Conservation (phyloP, 2,888 invertebrate genomes). For the Notodonta dromedarius region DNA sequence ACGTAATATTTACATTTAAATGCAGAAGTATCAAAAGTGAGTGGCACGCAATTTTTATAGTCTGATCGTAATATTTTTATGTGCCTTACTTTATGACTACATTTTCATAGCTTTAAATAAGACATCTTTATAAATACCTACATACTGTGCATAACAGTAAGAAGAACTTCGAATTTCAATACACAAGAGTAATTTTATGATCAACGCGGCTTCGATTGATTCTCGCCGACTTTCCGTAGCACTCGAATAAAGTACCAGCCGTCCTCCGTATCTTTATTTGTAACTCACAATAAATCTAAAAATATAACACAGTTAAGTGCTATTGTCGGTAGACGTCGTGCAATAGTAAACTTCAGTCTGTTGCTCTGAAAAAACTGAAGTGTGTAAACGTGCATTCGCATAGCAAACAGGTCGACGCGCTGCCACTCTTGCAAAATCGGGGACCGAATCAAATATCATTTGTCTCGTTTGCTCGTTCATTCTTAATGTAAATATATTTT, state of each 20-base stretch:
- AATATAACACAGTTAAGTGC: conserved; percentile 27
- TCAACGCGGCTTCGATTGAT: conserved; percentile 18
- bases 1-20: conserved; percentile 44
- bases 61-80: conserved; percentile 66
- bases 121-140: conserved; percentile 32
- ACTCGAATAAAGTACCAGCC: conserved; percentile 24
- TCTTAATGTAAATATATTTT: conserved; percentile 19
- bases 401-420: conserved; percentile 26
- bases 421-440: conserved; percentile 34
- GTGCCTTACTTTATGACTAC: conserved; percentile 52
- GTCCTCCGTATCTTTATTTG: conserved; percentile 38
- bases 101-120: conserved; percentile 48
- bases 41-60: conserved; percentile 60
- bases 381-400: conserved; percentile 27
- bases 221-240: conserved; percentile 16
- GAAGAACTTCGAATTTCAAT: conserved; percentile 23
- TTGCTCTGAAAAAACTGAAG: conserved; percentile 24
- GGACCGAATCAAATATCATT: conserved; percentile 29
- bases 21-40: conserved; percentile 50
- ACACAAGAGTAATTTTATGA: conserved; percentile 27
- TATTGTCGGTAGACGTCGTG: conserved; percentile 36
- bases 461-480: conserved; percentile 18
- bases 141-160: conserved; percentile 12
- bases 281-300: conserved; percentile 34
- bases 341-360: conserved; percentile 37